Percentiles rank a stretch among this genome's conserved stretches.
Conservation (phyloP, 2,797 vertebrate genomes). For the Phoeniculus purpureus region DNA sequence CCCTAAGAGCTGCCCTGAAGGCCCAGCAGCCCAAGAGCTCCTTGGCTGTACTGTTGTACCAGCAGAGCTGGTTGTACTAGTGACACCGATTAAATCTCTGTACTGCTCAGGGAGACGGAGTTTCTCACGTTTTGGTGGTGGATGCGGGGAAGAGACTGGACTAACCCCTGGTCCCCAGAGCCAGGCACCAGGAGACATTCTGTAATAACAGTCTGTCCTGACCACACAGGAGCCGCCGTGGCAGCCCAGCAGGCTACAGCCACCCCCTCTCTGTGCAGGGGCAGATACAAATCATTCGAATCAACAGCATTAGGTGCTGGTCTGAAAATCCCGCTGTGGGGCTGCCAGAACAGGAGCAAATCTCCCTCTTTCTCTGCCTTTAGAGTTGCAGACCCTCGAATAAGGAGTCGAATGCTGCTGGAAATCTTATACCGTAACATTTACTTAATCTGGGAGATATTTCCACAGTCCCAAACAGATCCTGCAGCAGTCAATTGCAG, state of each 20-base stretch:
- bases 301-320: background rate
- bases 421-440: background rate
- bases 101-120: fast-evolving
- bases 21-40: background rate
- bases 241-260: background rate
- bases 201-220: no score
- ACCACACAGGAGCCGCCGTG: fast-evolving
- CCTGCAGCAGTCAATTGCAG: background rate
- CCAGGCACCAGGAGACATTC: background rate
- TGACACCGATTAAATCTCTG: background rate
- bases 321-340: background rate
- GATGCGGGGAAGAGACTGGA: background rate
- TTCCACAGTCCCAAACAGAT: background rate
- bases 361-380: background rate
- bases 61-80: background rate
- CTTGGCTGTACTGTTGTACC: no score
- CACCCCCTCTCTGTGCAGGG: background rate
- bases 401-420: background rate
- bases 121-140: background rate
- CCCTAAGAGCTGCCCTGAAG: background rate
- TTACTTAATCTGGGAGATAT: background rate
- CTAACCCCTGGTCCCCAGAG: background rate
- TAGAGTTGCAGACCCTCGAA: background rate
- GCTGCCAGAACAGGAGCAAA: background rate
- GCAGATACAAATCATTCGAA: background rate